A percentile compares a stretch with the other conserved stretches of the same genome.
Conservation (phyloP, 2,888 invertebrate genomes). For the Melanchra persicariae region DNA sequence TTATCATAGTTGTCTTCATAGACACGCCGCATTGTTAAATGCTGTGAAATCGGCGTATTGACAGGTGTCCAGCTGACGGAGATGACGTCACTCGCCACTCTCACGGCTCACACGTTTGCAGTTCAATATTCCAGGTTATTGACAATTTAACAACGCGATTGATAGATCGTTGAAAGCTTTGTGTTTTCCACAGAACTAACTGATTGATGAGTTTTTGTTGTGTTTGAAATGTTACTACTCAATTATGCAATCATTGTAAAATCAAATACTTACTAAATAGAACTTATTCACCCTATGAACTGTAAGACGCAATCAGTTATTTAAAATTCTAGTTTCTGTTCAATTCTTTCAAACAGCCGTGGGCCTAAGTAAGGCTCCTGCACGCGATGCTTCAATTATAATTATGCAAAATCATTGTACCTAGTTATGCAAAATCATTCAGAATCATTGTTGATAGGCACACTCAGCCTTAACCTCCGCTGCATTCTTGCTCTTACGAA, state of each 20-base stretch:
- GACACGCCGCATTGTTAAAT: constrained; percentile 11
- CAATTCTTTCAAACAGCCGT: neutral
- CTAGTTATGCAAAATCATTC: constrained; percentile 27
- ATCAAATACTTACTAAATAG: neutral
- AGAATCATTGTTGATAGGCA: constrained; percentile 23
- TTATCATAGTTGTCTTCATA: constrained; percentile 12
- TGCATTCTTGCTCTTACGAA: constrained; percentile 45
- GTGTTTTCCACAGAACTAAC: neutral
- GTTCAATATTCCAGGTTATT: constrained; percentile 12
- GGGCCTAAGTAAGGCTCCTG: neutral
- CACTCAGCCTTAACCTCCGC: constrained; percentile 46
- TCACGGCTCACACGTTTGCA: constrained; percentile 12
- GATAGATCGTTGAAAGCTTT: neutral
- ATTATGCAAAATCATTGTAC: constrained; percentile 29
- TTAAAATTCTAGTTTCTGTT: constrained; percentile 7
- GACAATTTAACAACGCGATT: constrained; percentile 17
- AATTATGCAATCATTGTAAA: neutral
- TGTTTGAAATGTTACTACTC: neutral
- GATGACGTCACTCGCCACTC: neutral
- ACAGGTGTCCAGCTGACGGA: constrained; percentile 1
- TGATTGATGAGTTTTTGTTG: neutral
- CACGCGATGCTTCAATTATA: constrained; percentile 39
- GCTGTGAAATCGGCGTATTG: constrained; percentile 27
- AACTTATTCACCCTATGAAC: neutral
- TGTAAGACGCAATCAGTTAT: constrained; percentile 9